Percentiles rank a stretch among this genome's conserved stretches.
Evolutionary conservation across 2,888 invertebrate genomes (phyloP).

Genomic region (Philereme transversata): DNA sequence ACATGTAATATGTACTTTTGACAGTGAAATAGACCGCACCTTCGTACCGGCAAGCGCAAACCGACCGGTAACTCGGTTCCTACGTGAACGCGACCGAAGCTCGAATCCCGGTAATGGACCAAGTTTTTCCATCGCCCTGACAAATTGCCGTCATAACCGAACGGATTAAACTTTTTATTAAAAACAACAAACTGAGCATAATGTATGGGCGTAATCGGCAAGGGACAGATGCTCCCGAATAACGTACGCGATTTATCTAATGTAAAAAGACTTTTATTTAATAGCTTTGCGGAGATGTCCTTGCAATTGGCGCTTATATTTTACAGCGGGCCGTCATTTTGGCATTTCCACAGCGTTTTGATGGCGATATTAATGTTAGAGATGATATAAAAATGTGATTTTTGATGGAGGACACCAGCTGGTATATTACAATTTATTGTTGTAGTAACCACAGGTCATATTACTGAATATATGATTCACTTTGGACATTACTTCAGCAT

Average conservation of each 20-base stretch:
- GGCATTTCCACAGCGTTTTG: slow-evolving; percentile 70
- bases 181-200: slow-evolving; percentile 83
- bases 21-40: neutral
- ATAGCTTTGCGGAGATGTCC: slow-evolving; percentile 78
- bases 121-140: slow-evolving; percentile 82
- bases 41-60: neutral
- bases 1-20: no score
- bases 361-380: slow-evolving; percentile 74
- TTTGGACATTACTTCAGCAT: no score
- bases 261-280: slow-evolving; percentile 83
- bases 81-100: slow-evolving; percentile 14
- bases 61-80: slow-evolving; percentile 1
- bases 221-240: slow-evolving; percentile 82
- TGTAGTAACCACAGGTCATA: slow-evolving; percentile 57
- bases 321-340: slow-evolving; percentile 73
- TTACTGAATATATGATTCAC: slow-evolving; percentile 1
- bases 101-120: slow-evolving; percentile 71
- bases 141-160: slow-evolving; percentile 82
- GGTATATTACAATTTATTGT: slow-evolving; percentile 69
- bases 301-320: slow-evolving; percentile 76
- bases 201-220: slow-evolving; percentile 81
- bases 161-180: slow-evolving; percentile 84
- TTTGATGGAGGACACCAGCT: slow-evolving; percentile 72
- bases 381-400: slow-evolving; percentile 74
- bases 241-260: slow-evolving; percentile 82